Percentiles rank a stretch among this genome's conserved stretches.
These are phyloP conservation scores for Felis catus DNA, from an alignment of 2,113 vertebrate species.

Conservation along the genomic window DNA sequence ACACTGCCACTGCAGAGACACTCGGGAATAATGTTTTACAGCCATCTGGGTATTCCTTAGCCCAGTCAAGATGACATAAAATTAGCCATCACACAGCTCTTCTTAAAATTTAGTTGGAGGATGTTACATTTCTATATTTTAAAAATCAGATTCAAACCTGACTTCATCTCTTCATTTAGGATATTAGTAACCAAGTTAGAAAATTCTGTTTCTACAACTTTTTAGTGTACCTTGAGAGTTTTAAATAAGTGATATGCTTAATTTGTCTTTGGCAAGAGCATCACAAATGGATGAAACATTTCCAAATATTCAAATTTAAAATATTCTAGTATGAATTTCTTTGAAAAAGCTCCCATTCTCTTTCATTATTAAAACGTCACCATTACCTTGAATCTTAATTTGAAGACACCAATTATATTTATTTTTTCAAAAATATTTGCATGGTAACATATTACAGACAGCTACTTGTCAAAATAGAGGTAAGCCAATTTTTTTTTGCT, in stretches of 20 bases:
- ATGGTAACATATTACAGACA: background rate
- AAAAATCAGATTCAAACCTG: constrained; percentile 16
- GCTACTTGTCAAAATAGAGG: background rate
- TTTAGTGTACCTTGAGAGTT: background rate
- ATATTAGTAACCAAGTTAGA: constrained; percentile 30
- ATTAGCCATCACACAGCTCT: background rate
- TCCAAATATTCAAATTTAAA: constrained; percentile 43
- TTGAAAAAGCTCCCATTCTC: constrained; percentile 25
- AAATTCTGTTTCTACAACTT: constrained; percentile 1
- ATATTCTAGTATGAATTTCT: constrained; percentile 15
- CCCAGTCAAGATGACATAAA: background rate
- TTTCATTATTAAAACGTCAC: constrained; percentile 39
- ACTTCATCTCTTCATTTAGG: constrained; percentile 38
- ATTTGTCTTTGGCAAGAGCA: constrained; percentile 38
- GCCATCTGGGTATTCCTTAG: background rate
- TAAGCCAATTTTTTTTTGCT: background rate
- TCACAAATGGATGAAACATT: constrained; percentile 1
- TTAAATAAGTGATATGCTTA: constrained; percentile 29
- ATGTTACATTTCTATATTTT: background rate
- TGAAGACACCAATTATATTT: constrained; percentile 10
- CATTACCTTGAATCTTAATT: constrained; percentile 30
- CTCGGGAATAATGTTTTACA: background rate
- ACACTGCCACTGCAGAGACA: background rate
- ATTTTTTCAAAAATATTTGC: constrained; percentile 19
- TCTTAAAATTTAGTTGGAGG: constrained; percentile 5